Evolutionary conservation across 2,888 invertebrate species (phyloP).

Genomic region (Diaphora mendica): DNA sequence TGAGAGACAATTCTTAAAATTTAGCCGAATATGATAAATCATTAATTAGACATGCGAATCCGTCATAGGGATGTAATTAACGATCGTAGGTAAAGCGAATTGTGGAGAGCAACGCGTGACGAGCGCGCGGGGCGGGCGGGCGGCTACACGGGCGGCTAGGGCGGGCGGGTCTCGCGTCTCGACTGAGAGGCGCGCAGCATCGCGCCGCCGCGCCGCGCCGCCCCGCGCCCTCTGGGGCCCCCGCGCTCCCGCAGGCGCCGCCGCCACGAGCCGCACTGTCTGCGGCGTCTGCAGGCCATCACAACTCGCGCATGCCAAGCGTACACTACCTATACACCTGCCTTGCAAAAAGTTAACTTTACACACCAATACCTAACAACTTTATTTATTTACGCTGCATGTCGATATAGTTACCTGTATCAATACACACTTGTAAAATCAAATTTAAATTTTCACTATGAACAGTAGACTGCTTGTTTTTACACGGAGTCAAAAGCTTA

Average conservation of each 20-base stretch:
- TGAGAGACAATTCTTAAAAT: conserved; percentile 60
- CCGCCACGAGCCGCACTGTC: conserved; percentile 75
- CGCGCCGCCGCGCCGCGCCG: conserved; percentile 87
- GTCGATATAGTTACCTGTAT: neutral
- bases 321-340: conserved; percentile 32
- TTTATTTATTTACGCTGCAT: conserved; percentile 4
- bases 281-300: conserved; percentile 80
- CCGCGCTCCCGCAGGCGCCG: conserved; percentile 66
- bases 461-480: neutral
- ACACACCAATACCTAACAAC: conserved; percentile 22
- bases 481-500: neutral
- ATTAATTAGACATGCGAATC: conserved; percentile 54
- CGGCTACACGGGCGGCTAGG: conserved; percentile 81
- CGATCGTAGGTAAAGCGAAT: conserved; percentile 64
- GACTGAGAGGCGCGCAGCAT: conserved; percentile 89
- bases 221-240: conserved; percentile 60
- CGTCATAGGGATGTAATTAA: conserved; percentile 63
- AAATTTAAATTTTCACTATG: neutral
- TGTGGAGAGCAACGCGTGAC: conserved; percentile 68
- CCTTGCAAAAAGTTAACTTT: conserved; percentile 33
- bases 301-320: conserved; percentile 40
- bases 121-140: conserved; percentile 80
- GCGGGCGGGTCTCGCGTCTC: conserved; percentile 88
- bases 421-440: neutral
- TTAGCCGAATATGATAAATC: conserved; percentile 50